Evolutionary conservation across 1,140 invertebrate genomes (phyloP), one percentile per base, ranked within the genome.

Genomic region (Apis cerana): DNA sequence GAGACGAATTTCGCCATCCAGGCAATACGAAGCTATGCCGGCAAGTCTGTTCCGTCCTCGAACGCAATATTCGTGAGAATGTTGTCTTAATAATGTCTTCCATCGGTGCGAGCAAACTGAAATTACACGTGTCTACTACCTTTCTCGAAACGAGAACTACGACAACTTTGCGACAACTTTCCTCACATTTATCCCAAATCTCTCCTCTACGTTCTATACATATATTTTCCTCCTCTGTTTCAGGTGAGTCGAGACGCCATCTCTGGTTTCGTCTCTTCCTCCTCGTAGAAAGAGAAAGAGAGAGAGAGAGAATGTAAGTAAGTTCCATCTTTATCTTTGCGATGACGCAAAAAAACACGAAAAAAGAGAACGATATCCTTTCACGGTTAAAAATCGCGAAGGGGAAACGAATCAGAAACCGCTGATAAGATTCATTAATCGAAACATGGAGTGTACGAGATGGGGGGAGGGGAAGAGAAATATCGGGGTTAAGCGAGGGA

Each of bases 31-130:
- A 43, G 17, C 64, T 9, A 4, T 23, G 54, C 13, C 54, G 48
- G 17, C 58, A 76, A 76, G 43, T 59, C 80, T 65, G 69, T 65
- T 65, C 54, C 69, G 10, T 11, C 17, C 62, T 50, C 21, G 64
- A 54, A 76, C 64, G 80, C 72, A 82, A 82, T 76, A 76, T 82
- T 76, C 74, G 54, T 13, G 64, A 61, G 64, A 69, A 82, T 68
- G 74, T 81, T 68, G 80, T 81, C 72, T 82, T 76, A 68, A 68
- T 76, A 69, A 75, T 59, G 80, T 69, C 74, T 82, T 43, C 23
- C 80, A 69, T 54, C 19, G 33, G 54, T 13, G 74, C 64, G 54
- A 48, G 62, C 80, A 68, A 76, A 82, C 54, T 59, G 74, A 82
- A 82, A 82, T 76, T 82, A 68, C 62, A 56, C 65, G n/a, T 52